Conservation (phyloP, 2,113 vertebrate species). For the Arothron firmamentum region DNA sequence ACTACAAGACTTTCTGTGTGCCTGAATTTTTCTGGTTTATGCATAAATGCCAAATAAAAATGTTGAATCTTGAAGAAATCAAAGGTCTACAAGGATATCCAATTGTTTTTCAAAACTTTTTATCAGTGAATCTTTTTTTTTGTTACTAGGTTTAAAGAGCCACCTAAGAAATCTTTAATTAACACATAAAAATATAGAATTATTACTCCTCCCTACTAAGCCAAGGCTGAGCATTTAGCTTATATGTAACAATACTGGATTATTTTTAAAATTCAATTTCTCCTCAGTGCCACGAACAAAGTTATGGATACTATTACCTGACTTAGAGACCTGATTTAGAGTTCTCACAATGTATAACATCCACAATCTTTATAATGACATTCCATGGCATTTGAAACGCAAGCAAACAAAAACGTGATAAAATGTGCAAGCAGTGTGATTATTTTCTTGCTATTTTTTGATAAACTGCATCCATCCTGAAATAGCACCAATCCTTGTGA, state of each 20-base stretch:
- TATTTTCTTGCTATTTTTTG: slow-evolving; percentile 59
- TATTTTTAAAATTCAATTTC: slow-evolving; percentile 4
- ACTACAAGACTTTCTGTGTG: too few relatives aligned
- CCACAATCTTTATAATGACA: slow-evolving; percentile 23
- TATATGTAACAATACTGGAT: slow-evolving; percentile 3
- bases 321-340: slow-evolving; percentile 10
- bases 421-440: slow-evolving; percentile 18
- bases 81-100: slow-evolving; percentile 47
- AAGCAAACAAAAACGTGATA: slow-evolving; percentile 12
- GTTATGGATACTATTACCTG: slow-evolving; percentile 18
- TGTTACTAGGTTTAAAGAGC: too few relatives aligned
- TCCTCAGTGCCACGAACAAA: not conserved
- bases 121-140: slow-evolving; percentile 30
- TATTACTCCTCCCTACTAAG: slow-evolving; percentile 34
- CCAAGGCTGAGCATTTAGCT: slow-evolving; percentile 17
- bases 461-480: slow-evolving; percentile 62
- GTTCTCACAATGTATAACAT: slow-evolving; percentile 13
- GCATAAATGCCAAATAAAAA: too few relatives aligned
- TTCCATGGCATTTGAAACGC: slow-evolving; percentile 36
- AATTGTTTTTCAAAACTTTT: slow-evolving; percentile 45
- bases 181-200: slow-evolving; percentile 36
- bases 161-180: slow-evolving; percentile 12
- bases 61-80: not conserved
- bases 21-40: too few relatives aligned
- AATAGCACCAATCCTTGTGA: slow-evolving; percentile 42